Evolutionary conservation across 2,113 vertebrate genomes (phyloP), one percentile per base, ranked within the genome.

Genomic region (Cheilinus undulatus): DNA sequence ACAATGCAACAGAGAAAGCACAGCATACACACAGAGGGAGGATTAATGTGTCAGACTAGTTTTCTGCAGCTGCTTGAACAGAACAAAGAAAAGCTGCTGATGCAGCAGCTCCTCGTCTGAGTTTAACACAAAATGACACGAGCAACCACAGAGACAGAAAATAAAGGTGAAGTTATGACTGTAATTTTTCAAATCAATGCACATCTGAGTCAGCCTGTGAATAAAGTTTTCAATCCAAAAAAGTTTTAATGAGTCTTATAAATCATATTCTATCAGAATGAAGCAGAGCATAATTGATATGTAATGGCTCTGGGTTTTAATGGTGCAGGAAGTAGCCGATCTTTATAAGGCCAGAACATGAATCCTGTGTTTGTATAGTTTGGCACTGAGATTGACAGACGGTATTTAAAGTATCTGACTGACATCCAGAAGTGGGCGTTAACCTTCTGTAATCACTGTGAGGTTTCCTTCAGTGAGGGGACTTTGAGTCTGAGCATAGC

Each of bases 11-110:
- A n/a, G n/a, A n/a, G n/a, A n/a, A n/a, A n/a, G 30, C 68, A 45
- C 56, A 53, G 36, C 46, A 30, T 28, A 17, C 15, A 40, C 38
- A 40, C 38, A 34, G 32, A 19, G 19, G 13, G 19, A 22, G 36
- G 15, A 43, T 59, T n/a, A 28, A 20, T 24, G 7, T 15, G 27
- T 63, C 50, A 26, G 26, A 34, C 36, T 45, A 48, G 48, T 53
- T 34, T 15, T 50, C 38, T 49, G 73, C 4, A 40, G 64, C 48
- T 56, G 58, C 50, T 69, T 30, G 56, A 3, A 6, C 54, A 45
- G 34, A 2, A 12, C 19, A 38, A 34, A 3, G n/a, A 13, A 36
- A 34, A 64, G 0, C 0, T 51, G 74, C 65, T 63, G 51, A 69
- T 24, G 32, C 58, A 57, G 74, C 65, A 50, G 6, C 28, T 52